phyloP scores from a whole-genome alignment of 1,140 invertebrate genomes.

The Heterodera carotae region DNA sequence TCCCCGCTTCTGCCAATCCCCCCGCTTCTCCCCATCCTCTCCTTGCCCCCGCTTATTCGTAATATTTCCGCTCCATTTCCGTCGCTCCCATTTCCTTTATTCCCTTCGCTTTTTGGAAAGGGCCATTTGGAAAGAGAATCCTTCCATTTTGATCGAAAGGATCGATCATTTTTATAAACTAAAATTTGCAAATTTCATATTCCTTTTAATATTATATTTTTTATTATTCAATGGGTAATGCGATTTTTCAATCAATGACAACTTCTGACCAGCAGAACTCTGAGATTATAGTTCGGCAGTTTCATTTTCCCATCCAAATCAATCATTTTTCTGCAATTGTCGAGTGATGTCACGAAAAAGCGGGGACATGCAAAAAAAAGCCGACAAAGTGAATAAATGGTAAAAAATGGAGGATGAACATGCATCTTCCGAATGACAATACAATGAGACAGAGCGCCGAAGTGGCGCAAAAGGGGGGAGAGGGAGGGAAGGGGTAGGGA shows the following conservation, averaged over 20 bases:
- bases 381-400: slow-evolving; percentile 1
- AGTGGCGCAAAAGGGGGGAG: too few relatives aligned
- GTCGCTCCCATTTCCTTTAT: background rate
- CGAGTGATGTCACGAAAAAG: background rate
- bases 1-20: too few relatives aligned
- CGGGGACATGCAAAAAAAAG: background rate
- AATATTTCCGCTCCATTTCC: background rate
- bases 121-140: background rate
- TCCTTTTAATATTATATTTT: too few relatives aligned
- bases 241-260: too few relatives aligned
- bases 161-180: background rate
- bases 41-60: too few relatives aligned
- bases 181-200: too few relatives aligned
- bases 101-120: background rate
- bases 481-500: too few relatives aligned
- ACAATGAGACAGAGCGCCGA: too few relatives aligned
- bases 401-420: slow-evolving; percentile 2
- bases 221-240: too few relatives aligned
- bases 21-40: too few relatives aligned
- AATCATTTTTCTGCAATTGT: background rate
- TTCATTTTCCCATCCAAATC: background rate
- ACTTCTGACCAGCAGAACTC: too few relatives aligned
- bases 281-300: background rate
- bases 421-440: too few relatives aligned
- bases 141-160: background rate